phyloP scores from a whole-genome alignment of 2,113 vertebrate genomes.

The Lophura nycthemera region DNA sequence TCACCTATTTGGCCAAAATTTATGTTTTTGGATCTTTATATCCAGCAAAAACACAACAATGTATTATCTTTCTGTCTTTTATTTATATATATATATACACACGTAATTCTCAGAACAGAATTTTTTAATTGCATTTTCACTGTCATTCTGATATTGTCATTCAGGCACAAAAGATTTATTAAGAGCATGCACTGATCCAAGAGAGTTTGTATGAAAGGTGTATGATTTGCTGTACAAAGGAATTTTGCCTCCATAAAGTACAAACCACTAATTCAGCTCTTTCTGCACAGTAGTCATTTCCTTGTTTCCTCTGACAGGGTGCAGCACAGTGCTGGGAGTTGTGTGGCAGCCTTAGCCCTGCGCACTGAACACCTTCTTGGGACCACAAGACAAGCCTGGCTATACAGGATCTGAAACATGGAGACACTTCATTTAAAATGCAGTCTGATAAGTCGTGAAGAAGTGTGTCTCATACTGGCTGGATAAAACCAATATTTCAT shows the following conservation, averaged over 20 bases:
- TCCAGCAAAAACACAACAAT: not conserved
- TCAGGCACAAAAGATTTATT: not conserved
- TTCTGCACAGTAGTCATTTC: not conserved
- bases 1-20: not conserved
- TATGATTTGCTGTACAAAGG: not conserved
- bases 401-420: not conserved
- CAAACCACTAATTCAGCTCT: not conserved
- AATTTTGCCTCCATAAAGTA: not conserved
- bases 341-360: not conserved
- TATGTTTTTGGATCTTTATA: not conserved
- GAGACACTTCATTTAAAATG: not conserved
- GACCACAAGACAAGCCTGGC: not conserved
- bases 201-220: not conserved
- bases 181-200: not conserved
- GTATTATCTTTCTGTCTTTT: not conserved
- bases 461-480: not conserved
- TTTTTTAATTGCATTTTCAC: not conserved
- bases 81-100: not conserved
- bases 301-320: not conserved
- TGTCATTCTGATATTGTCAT: not conserved
- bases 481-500: not conserved
- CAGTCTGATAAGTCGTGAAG: not conserved
- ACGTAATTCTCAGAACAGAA: not conserved
- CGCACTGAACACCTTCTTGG: not conserved
- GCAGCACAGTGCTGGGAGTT: not conserved